Base-by-base conservation (phyloP, 2,797 vertebrate genomes). In the Acomys russatus region DNA sequence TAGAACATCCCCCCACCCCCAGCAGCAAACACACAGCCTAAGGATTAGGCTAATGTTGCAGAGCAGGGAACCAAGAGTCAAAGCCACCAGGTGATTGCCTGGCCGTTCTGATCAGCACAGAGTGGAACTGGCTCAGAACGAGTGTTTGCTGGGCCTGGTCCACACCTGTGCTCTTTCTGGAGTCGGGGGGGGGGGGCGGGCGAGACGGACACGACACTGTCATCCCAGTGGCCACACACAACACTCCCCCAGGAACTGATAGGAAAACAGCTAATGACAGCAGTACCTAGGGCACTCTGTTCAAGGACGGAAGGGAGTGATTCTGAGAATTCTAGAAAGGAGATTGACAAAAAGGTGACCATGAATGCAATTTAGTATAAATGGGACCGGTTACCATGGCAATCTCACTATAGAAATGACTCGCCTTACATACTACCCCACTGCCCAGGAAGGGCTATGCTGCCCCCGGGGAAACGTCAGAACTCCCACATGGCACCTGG, bases 11-110 rank as follows among this genome's bases (percentile, higher is more conserved):
- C 17, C 56, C 56, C 56, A 4, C 56, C 56, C 56, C 1, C 14
- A 22, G 38, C 17, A 2, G 0, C 0, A 15, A 18, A 22, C 35
- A 7, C 0, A 17, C 17, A 6, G 64, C 66, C 63, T 15, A 8
- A 0, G 5, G 6, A 22, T 3, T 0, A 10, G 44, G n/a, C 0
- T 2, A 4, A 23, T 3, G 2, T 6, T 30, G 0, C 84, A 54
- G 59, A 38, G 0, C 12, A 82, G 68, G 59, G 54, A 1, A 44
- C 74, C 0, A 6, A 25, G 61, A 78, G 9, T 14, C 18, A 33
- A 49, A 17, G 71, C 20, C 0, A 38, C 51, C 3, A 4, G 3
- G 22, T 3, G 18, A 22, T 10, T 0, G 25, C 54, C n/a, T 3
- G 0, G 54, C 23, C 2, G 0, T 3, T 25, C 73, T 18, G 28